Base-by-base conservation (phyloP, 2,797 vertebrate species). In the Poecile montanus region DNA sequence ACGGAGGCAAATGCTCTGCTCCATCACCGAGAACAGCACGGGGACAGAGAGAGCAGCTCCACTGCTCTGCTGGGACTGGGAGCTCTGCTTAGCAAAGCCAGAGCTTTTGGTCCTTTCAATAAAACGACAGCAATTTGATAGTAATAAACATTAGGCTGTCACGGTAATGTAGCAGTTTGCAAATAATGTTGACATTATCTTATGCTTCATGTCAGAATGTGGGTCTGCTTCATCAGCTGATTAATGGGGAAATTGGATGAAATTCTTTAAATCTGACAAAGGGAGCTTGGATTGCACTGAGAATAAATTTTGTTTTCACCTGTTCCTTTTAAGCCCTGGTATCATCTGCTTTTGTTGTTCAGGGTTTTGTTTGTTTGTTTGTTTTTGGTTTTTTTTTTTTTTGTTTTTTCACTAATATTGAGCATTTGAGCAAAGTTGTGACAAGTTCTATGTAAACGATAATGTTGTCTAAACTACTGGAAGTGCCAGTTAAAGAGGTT, bases 51-150 rank as follows among this genome's bases (percentile, higher is more conserved):
- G 68, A 92, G 44, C 66, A 78, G 58, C 85, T 81, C 70, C 62
- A 2, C 58, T 58, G 16, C 29, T 68, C 85, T 91, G 53, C 73
- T 79, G 94, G 87, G 94, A 88, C 87, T 54, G 73, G 50, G 76
- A 91, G 72, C 73, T 76, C 70, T 79, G 71, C 88, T 82, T 50
- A 82, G 76, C 82, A 92, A 82, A 96, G 82, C 76, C 88, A 91
- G 38, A 57, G 70, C 70, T 76, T 92, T 93, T 75, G 62, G 89
- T 82, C 89, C 74, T 96, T 93, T 93, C 88, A 89, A 85, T 92
- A 78, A 93, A 87, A 86, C 76, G 91, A 90, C 94, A 96, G 88
- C 95, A 95, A 96, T 95, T 85, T 96, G 94, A 96, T 91, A 88
- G 85, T 89, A 94, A 91, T 80, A 96, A 95, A 91, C 91, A 95